Evolutionary conservation across 2,113 vertebrate genomes (phyloP).

Genomic region (Chaenocephalus aceratus): DNA sequence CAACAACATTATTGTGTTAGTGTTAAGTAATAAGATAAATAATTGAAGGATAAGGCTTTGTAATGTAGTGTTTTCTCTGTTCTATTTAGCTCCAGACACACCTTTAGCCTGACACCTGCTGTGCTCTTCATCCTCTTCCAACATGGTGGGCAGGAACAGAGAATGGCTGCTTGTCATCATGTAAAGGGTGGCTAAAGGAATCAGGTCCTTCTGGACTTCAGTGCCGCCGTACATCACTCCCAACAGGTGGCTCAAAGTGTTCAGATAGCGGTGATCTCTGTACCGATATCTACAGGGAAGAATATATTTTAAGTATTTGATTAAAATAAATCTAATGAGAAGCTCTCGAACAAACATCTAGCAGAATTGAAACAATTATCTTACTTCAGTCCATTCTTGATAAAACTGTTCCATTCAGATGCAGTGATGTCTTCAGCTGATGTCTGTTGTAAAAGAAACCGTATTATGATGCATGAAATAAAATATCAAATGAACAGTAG

Average conservation of each 20-base stretch:
- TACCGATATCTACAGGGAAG: slow-evolving; percentile 88
- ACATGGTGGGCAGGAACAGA: slow-evolving; percentile 90
- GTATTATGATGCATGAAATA: background rate
- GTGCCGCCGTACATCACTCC: slow-evolving; percentile 80
- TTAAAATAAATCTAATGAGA: background rate
- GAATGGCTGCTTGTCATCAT: slow-evolving; percentile 95
- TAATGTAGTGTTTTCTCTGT: no score
- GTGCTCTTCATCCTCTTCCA: slow-evolving; percentile 78
- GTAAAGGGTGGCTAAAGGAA: slow-evolving; percentile 85
- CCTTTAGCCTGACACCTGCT: slow-evolving; percentile 81
- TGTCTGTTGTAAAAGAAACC: slow-evolving; percentile 70
- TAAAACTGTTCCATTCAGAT: slow-evolving; percentile 89
- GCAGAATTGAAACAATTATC: slow-evolving; percentile 8
- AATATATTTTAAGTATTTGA: background rate
- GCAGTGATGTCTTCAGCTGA: slow-evolving; percentile 80
- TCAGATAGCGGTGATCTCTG: slow-evolving; percentile 85
- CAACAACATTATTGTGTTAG: slow-evolving; percentile 1
- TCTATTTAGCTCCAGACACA: slow-evolving; percentile 43
- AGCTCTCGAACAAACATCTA: background rate
- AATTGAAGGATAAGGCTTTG: background rate
- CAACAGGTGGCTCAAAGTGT: slow-evolving; percentile 77
- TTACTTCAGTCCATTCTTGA: slow-evolving; percentile 91
- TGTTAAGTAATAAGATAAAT: background rate
- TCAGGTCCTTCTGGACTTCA: slow-evolving; percentile 69
- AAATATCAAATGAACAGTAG: background rate